Percentiles rank a stretch among this genome's conserved stretches.
Evolutionary conservation across 2,113 vertebrate genomes (phyloP).

Genomic region (Nothoprocta perdicaria): DNA sequence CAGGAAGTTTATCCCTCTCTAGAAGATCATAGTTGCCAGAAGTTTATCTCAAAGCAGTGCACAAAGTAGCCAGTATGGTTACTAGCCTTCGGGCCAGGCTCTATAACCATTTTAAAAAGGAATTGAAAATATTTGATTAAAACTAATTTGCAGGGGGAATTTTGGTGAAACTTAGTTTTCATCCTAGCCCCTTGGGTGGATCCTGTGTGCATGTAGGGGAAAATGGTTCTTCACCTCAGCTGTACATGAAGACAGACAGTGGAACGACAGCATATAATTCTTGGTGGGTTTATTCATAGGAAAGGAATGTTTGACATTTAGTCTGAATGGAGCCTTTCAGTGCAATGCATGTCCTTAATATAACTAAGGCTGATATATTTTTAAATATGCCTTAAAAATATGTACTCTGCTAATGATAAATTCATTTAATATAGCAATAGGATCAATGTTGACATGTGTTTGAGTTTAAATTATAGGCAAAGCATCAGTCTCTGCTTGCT

Average conservation of each 20-base stretch:
- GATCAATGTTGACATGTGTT: background rate
- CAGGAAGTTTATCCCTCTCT: background rate
- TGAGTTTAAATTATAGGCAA: conserved; percentile 6
- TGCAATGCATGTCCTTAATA: conserved; percentile 15
- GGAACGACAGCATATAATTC: background rate
- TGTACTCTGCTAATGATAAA: background rate
- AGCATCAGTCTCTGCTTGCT: background rate
- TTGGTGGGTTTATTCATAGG: conserved; percentile 42
- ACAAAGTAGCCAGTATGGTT: background rate
- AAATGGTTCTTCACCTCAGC: conserved; percentile 19
- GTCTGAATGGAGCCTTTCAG: conserved; percentile 64
- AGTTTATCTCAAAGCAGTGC: background rate
- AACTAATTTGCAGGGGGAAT: background rate
- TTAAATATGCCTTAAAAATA: background rate
- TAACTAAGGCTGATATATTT: background rate
- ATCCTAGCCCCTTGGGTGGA: background rate
- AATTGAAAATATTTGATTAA: background rate
- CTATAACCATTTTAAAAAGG: background rate
- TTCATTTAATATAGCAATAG: background rate
- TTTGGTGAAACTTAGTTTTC: background rate
- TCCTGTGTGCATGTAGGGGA: background rate
- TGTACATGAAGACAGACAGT: background rate
- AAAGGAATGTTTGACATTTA: conserved; percentile 68
- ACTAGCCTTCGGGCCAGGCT: background rate
- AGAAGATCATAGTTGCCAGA: background rate